Conservation (phyloP, 2,113 vertebrate species). For the Malurus cyaneus region DNA sequence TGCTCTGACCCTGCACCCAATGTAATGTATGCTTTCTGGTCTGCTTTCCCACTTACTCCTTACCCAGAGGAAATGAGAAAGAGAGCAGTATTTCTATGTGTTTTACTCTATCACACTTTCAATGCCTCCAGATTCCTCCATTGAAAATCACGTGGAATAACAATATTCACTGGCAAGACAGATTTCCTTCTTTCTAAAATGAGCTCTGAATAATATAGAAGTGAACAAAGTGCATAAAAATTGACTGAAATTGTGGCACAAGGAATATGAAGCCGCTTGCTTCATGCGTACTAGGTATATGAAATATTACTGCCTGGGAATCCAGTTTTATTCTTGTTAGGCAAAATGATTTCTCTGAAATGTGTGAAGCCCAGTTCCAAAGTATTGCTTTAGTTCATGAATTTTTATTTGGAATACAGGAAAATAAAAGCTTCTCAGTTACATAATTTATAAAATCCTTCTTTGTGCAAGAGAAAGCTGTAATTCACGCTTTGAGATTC, state of each 20-base stretch:
- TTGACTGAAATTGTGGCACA: background rate
- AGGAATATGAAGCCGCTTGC: background rate
- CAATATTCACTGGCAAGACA: background rate
- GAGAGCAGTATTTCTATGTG: background rate
- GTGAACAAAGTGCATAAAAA: background rate
- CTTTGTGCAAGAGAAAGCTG: background rate
- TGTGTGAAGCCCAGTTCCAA: background rate
- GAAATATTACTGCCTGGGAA: background rate
- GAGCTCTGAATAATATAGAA: background rate
- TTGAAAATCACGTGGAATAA: background rate
- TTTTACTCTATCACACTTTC: background rate
- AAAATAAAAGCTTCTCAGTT: background rate
- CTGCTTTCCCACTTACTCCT: background rate
- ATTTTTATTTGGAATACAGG: background rate
- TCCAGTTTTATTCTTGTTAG: background rate
- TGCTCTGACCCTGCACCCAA: background rate
- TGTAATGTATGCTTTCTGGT: background rate
- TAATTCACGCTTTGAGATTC: background rate
- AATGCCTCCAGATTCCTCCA: background rate
- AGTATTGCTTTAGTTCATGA: background rate
- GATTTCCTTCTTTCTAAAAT: background rate
- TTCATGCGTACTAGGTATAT: background rate
- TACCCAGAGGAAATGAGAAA: background rate
- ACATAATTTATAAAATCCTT: background rate
- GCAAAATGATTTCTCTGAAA: background rate